Base-by-base conservation (phyloP, 1,140 invertebrate genomes). In the Adelges cooleyi region DNA sequence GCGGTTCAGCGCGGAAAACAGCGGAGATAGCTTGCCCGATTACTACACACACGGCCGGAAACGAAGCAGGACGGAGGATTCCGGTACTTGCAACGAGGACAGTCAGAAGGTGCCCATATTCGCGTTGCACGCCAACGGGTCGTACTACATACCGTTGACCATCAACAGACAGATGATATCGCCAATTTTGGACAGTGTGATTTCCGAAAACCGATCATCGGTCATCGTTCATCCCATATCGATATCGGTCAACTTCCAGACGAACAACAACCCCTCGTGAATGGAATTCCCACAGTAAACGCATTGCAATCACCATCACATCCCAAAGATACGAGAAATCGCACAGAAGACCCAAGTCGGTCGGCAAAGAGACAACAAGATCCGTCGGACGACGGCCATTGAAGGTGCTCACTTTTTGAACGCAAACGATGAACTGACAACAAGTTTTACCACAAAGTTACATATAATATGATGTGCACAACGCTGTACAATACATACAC, bases 121-220 rank as follows among this genome's bases (percentile, higher is more conserved):
- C 73, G 86, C 86, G 0, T 75, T 92, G 1, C 89, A 92, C 74
- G 83, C 87, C 22, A 80, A 85, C 75, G 91, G 92, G 17, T 84
- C 87, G n/a, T 95, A 88, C 73, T 96, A 95, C 74, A 81, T 95
- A 52, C 93, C 92, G 4, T 74, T 95, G 44, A 90, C 89, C n/a
- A 80, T 95, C 15, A 89, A 93, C 68, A 83, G 86, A 52, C 79
- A 85, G 17, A 76, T 86, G 15, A 74, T 95, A 17, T 75, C 85
- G 67, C 85, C 87, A 0, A 84, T 85, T 68, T 75, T 91, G 2
- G 59, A 56, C 44, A 67, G 25, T 29, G 42, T 13, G 44, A 22
- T 66, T 33, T 67, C 67, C 8, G 69, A 71, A 9, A 25, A 68
- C 36, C 51, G 27, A 10, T 56, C 82, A 2, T 78, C 83, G 10